Conservation (phyloP, 2,797 vertebrate genomes). For the Neosalanx taihuensis region DNA sequence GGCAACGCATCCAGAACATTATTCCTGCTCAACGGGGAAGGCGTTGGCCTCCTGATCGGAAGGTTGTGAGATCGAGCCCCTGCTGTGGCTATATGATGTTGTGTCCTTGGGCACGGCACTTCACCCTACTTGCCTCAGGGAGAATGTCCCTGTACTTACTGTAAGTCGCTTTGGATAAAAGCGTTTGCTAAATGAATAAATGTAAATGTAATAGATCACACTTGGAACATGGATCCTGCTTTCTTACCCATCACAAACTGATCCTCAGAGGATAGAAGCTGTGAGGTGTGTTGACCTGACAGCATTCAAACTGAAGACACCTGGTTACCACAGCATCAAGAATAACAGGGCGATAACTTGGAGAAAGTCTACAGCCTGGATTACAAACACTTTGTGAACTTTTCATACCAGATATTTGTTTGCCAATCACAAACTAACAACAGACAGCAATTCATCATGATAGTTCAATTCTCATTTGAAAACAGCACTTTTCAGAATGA, state of each 20-base stretch:
- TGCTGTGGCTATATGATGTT: no score
- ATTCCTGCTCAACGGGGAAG: not conserved
- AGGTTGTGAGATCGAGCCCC: no score
- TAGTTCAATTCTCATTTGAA: slow-evolving; percentile 58
- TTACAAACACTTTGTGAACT: slow-evolving; percentile 35
- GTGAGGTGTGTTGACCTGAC: slow-evolving; percentile 41
- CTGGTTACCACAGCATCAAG: slow-evolving; percentile 39
- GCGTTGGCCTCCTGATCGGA: no score
- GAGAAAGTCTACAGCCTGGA: slow-evolving; percentile 34
- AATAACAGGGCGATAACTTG: slow-evolving; percentile 50
- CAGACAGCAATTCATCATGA: slow-evolving; percentile 56
- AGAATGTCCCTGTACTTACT: no score
- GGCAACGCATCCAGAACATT: slow-evolving; percentile 27
- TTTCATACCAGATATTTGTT: slow-evolving; percentile 43
- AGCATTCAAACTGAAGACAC: slow-evolving; percentile 37
- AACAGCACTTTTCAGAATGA: slow-evolving; percentile 61
- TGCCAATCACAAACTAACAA: slow-evolving; percentile 61
- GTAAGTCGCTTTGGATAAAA: no score
- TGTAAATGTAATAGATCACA: no score
- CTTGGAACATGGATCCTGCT: no score
- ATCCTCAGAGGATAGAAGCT: slow-evolving; percentile 9
- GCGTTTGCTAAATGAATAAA: no score
- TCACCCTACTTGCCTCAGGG: no score
- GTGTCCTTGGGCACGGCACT: no score
- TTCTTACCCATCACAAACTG: no score